Base-by-base conservation (phyloP, 30 jellyfish, hydroid and myxozoan species). In the Turritopsis dohrnii region DNA sequence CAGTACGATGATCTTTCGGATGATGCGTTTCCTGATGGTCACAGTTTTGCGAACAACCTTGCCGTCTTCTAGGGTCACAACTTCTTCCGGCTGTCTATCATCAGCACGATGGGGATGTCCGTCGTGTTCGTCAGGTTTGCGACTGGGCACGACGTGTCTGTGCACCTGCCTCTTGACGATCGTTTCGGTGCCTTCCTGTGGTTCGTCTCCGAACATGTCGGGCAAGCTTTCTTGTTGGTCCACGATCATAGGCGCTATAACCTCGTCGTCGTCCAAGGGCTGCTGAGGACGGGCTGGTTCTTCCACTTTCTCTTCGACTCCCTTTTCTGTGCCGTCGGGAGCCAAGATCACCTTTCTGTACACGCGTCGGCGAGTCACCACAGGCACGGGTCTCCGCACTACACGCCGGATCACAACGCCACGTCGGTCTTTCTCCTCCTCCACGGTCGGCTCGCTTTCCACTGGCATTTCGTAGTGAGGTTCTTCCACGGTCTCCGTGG, bases 381-480 rank as follows among this genome's bases (percentile, higher is more conserved):
- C 90, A 52, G 79, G 90, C 41, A 82, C 71, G 23, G 76, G 73
- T 28, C 89, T 41, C 52, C 71, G 23, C 25, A 28, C 76, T 18
- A 21, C 65, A 60, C 76, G 71, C 25, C 84, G 23, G 21, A 82
- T 66, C 18, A 28, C 71, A 28, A 21, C 52, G 26, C 85, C 85
- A 20, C 52, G 76, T 30, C 52, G 26, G 30, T 52, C 80, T 22
- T 79, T 30, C 28, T 21, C 79, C 22, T 21, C 79, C 24, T 79
- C 85, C 22, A 79, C 29, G 53, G 83, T 24, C 19, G 87, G 87
- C 81, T 52, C 87, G 23, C 94, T 84, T 25, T 74, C 89, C 52
- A 52, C 93, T 0, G 96, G 96, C 91, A 91, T 21, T 71, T 87
- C 95, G 75, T 91, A 91, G 26, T 84, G 90, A 19, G 97, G 97